Conservation (phyloP, 2,797 vertebrate species). For the Sebastes alutus region DNA sequence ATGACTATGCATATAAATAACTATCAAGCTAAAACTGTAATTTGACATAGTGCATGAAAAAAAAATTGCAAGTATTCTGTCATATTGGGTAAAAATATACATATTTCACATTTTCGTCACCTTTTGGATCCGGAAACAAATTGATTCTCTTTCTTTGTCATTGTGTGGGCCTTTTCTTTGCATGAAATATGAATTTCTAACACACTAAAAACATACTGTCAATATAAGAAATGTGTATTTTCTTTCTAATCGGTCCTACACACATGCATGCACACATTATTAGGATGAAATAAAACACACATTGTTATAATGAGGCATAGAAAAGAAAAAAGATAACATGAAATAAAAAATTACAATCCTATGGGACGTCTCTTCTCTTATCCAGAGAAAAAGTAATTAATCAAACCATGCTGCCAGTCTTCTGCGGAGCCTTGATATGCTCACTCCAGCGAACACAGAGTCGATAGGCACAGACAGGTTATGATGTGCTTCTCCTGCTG, state of each 20-base stretch:
- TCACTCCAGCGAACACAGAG: slow-evolving; percentile 15
- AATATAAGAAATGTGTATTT: background rate
- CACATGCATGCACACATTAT: background rate
- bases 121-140: background rate
- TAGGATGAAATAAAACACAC: background rate
- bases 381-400: slow-evolving; percentile 22
- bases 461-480: background rate
- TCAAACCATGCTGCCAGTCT: background rate
- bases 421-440: slow-evolving; percentile 25
- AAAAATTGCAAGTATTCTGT: background rate
- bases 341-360: background rate
- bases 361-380: background rate
- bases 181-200: background rate
- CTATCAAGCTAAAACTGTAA: background rate
- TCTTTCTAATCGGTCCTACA: slow-evolving; percentile 62
- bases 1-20: background rate
- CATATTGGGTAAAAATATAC: background rate
- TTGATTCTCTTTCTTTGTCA: background rate
- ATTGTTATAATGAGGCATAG: background rate
- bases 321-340: background rate
- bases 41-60: background rate
- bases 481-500: background rate
- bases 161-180: background rate
- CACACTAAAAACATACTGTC: background rate
- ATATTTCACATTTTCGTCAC: background rate